Evolutionary conservation across 1,140 invertebrate genomes (phyloP), one percentile per base, ranked within the genome.

Genomic region (Drosophila virilis): DNA sequence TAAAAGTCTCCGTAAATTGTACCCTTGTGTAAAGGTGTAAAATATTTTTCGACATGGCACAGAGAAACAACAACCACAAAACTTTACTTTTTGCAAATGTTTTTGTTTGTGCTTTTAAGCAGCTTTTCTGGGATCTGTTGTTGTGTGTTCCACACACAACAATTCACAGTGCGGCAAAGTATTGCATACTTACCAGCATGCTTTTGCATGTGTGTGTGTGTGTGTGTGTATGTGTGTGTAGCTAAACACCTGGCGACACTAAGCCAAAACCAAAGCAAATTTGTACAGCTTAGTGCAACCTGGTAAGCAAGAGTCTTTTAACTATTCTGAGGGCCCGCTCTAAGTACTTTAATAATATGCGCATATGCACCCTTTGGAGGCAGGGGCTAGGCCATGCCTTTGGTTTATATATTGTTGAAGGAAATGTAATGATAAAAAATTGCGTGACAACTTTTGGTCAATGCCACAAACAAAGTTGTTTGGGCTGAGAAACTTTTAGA

Each of bases 21-120:
- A 50, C 70, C 59, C 54, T 42, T 52, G 74, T 71, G 77, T 65
- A 89, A 80, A 88, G 84, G 84, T 88, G 84, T 88, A 88, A 82
- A 88, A 88, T 89, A 80, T 88, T 84, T 88, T 80, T 76, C 57
- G 33, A 77, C 65, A 68, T 12, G 43, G 48, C 67, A 28, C 54
- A 40, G n/a, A 45, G 10, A 58, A 54, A 74, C 37, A 67, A 55
- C 22, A 33, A 75, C 38, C 73, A 62, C 76, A 78, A 42, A 57
- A 69, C 60, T 77, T 83, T 84, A 75, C 76, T 62, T 71, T 61
- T 51, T 66, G 61, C 40, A 35, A 65, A 55, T 50, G 45, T 75
- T 78, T 51, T 78, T 88, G 83, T 82, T 86, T 70, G 67, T 88
- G 79, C 68, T 79, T 82, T 88, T 86, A 86, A 86, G 83, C 78